These are phyloP conservation scores for Nemopilema nomurai DNA, from an alignment of 30 jellyfish, hydroid and myxozoan genomes.

Conservation along the genomic window DNA sequence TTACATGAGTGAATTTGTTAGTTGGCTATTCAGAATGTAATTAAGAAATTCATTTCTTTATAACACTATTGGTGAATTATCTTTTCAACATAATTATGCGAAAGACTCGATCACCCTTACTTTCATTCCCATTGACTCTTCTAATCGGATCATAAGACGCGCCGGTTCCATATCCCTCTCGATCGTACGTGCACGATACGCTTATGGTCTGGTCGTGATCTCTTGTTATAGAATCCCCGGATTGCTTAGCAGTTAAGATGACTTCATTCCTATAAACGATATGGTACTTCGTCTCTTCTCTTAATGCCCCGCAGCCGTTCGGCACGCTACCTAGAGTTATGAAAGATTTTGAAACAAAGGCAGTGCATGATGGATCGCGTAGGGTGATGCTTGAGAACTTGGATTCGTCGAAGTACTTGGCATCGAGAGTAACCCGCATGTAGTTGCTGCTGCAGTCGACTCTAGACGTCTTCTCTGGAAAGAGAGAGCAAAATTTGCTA, in stretches of 20 bases:
- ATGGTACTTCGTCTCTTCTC: constrained; percentile 6
- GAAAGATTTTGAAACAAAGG: background rate
- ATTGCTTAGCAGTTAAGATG: constrained; percentile 23
- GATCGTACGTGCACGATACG: background rate
- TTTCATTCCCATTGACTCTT: constrained; percentile 16
- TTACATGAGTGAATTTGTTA: too few relatives aligned
- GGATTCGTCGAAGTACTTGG: constrained; percentile 17
- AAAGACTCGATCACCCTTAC: too few relatives aligned
- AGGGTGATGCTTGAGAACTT: constrained; percentile 21
- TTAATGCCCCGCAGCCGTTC: constrained; percentile 22
- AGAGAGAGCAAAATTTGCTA: background rate
- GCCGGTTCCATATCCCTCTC: constrained; percentile 13
- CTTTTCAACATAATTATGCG: too few relatives aligned
- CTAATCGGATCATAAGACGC: constrained; percentile 26
- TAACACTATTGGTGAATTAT: too few relatives aligned
- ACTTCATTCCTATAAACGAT: constrained; percentile 37
- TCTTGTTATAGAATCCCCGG: constrained; percentile 14
- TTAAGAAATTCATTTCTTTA: background rate
- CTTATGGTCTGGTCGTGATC: constrained; percentile 22
- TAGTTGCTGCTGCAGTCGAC: constrained; percentile 31
- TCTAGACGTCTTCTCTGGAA: constrained; percentile 6
- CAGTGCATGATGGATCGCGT: constrained; percentile 27
- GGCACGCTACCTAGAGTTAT: constrained; percentile 30
- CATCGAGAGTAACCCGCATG: constrained; percentile 16
- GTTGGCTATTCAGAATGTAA: too few relatives aligned